Evolutionary conservation across 1,140 invertebrate genomes (phyloP).

Genomic region (Druon quercuslanigerum): DNA sequence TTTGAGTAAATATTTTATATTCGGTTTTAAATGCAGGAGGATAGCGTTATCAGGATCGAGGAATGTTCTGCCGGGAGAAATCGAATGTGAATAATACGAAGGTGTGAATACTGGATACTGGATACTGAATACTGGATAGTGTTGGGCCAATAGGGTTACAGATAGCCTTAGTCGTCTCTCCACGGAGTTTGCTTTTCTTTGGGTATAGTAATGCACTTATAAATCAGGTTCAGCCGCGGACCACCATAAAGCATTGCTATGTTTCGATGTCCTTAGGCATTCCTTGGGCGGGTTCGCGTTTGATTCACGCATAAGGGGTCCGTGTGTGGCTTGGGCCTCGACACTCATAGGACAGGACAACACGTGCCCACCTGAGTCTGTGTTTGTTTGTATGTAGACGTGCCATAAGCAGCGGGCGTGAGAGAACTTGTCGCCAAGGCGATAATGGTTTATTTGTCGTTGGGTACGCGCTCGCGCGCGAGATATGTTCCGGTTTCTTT

Average conservation of each 20-base stretch:
- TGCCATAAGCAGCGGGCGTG: conserved; percentile 63
- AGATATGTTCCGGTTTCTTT: conserved; percentile 75
- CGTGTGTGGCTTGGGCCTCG: conserved; percentile 64
- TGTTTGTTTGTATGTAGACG: conserved; percentile 46
- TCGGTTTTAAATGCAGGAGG: background rate
- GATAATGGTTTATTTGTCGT: conserved; percentile 77
- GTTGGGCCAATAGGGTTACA: conserved; percentile 53
- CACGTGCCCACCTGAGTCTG: conserved; percentile 35
- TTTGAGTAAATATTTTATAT: background rate
- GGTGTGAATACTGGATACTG: conserved; percentile 36
- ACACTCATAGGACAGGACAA: conserved; percentile 55
- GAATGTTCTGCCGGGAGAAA: background rate
- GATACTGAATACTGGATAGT: conserved; percentile 38
- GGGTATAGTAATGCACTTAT: conserved; percentile 75
- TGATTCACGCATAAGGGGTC: conserved; percentile 71
- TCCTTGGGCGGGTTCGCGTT: conserved; percentile 74
- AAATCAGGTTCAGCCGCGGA: conserved; percentile 75
- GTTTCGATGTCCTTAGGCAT: conserved; percentile 76
- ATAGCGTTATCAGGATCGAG: background rate
- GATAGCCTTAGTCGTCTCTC: conserved; percentile 55
- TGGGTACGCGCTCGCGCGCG: conserved; percentile 62
- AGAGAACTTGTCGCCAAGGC: conserved; percentile 73
- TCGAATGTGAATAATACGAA: conserved; percentile 34
- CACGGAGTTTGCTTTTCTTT: conserved; percentile 53
- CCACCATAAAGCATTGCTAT: conserved; percentile 77